Evolutionary conservation across 1,140 invertebrate species (phyloP), one percentile per base, ranked within the genome.

Genomic region (Fopius arisanus): DNA sequence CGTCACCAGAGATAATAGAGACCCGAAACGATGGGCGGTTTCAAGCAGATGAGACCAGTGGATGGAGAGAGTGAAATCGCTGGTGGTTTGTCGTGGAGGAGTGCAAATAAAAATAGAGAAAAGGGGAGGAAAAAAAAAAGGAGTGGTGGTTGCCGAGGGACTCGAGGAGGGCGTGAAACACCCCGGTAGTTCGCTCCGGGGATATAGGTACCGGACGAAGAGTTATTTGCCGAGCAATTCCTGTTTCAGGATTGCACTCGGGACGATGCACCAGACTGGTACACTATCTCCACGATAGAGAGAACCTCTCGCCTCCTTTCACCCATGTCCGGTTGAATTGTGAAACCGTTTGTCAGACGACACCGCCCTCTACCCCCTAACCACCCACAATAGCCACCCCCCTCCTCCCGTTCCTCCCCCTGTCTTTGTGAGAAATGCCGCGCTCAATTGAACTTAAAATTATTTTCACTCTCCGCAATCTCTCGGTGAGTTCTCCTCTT

Each of bases 141-240:
- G 31, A 62, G 63, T 51, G 72, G 65, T 41, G 73, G 67, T 37
- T 37, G 33, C 33, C n/a, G 48, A 54, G 67, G 21, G 62, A 75
- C 43, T 29, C n/a, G 51, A n/a, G 70, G 19, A 65, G 40, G 37
- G 23, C 21, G 21, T 1, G 23, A 51, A 74, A 67, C 75, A 63
- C 14, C 70, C 67, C 76, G 29, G 72, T 72, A 59, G 63, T 73
- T 78, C 75, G 70, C 72, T 67, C 71, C 14, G 70, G 19, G 54
- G 54, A 28, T 19, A n/a, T 26, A 26, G 23, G 54, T 59, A 59
- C 19, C 54, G 72, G 68, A 76, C 75, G 74, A 77, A 68, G 75
- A 78, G 77, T 80, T 81, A 81, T 81, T 82, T 80, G 78, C 75
- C 63, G 40, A 72, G 72, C 75, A 78, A 82, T 79, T 80, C 77